Evolutionary conservation across 2,888 invertebrate species (phyloP).

Genomic region (Acleris laterana): DNA sequence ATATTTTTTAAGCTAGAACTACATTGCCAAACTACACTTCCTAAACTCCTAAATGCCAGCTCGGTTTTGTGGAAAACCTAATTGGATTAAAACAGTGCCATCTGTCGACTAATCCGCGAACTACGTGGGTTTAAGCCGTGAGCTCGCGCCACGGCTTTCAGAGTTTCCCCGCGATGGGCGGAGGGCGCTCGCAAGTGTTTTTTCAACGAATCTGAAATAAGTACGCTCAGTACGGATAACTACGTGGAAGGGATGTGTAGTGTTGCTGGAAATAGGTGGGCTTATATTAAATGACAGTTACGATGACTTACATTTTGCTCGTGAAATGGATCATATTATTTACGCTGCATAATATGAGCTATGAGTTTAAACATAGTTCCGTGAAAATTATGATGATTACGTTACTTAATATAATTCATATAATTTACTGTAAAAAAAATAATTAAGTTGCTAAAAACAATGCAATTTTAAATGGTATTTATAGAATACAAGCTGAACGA

Average conservation of each 20-base stretch:
- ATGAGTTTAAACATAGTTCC: too few relatives aligned
- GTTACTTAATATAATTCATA: too few relatives aligned
- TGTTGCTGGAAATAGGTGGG: constrained; percentile 2
- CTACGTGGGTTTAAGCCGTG: constrained; percentile 53
- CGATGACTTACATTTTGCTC: too few relatives aligned
- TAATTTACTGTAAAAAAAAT: too few relatives aligned
- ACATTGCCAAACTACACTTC: constrained; percentile 5
- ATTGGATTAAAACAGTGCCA: constrained; percentile 54
- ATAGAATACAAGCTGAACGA: too few relatives aligned
- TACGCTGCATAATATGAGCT: too few relatives aligned
- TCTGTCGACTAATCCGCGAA: constrained; percentile 55
- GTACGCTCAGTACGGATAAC: constrained; percentile 9
- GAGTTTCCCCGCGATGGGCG: constrained; percentile 46
- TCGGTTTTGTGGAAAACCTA: constrained; percentile 23
- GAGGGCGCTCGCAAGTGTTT: constrained; percentile 58
- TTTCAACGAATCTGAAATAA: constrained; percentile 22
- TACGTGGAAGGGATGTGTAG: constrained; percentile 9
- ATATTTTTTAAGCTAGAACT: neutral
- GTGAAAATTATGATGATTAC: too few relatives aligned
- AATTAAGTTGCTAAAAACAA: too few relatives aligned
- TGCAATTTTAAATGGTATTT: too few relatives aligned
- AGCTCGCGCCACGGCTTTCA: constrained; percentile 52
- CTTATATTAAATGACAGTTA: too few relatives aligned
- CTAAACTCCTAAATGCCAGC: constrained; percentile 26
- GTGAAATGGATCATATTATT: too few relatives aligned